These are phyloP conservation scores for Stylophora pistillata DNA, from an alignment of 64 coral and sea anemone species.

Conservation along the genomic window DNA sequence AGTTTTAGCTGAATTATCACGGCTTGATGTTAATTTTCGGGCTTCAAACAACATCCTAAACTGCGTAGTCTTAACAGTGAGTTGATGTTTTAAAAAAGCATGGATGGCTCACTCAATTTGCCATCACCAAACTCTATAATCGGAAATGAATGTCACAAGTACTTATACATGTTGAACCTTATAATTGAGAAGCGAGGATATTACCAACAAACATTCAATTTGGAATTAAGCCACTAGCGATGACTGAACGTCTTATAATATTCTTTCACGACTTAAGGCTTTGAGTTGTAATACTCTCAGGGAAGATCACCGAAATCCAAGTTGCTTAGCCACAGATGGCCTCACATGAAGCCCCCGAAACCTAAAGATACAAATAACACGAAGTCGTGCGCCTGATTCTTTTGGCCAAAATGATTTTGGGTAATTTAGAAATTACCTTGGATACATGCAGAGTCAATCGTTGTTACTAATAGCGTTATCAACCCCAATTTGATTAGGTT, in stretches of 20 bases:
- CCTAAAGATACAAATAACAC: background rate
- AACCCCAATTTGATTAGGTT: conserved; percentile 93
- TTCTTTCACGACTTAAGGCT: background rate
- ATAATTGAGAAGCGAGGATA: conserved; percentile 50
- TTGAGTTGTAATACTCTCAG: background rate
- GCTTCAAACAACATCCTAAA: background rate
- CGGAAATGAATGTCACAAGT: conserved; percentile 50
- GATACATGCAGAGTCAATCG: conserved; percentile 76
- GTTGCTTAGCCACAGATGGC: conserved; percentile 6
- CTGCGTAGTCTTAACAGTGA: background rate
- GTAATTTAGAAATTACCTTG: conserved; percentile 47
- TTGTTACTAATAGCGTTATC: conserved; percentile 96
- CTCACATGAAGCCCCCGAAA: conserved; percentile 17
- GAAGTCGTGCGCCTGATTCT: background rate
- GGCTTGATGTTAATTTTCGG: background rate
- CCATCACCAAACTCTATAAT: conserved; percentile 30
- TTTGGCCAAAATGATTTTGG: background rate
- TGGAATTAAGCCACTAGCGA: conserved; percentile 26
- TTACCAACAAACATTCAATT: conserved; percentile 60
- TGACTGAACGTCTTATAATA: conserved; percentile 24
- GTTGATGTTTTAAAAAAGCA: background rate
- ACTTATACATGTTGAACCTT: conserved; percentile 50
- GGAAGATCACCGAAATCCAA: background rate
- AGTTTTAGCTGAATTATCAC: background rate
- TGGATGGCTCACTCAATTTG: background rate